Evolutionary conservation across 2,797 vertebrate species (phyloP).

Genomic region (Spinus pinus): DNA sequence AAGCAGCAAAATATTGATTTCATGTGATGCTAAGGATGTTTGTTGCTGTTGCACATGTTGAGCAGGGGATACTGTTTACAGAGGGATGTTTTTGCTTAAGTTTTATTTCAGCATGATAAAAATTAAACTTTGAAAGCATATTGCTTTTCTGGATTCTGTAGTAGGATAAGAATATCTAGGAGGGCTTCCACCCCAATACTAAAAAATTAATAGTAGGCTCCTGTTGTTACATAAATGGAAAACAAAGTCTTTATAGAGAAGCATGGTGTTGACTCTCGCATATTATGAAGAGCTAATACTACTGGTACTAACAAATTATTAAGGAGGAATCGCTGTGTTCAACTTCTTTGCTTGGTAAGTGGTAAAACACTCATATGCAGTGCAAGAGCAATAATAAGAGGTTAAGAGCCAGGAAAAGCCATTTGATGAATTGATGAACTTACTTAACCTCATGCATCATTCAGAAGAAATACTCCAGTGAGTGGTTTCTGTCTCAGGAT

Average conservation of each 20-base stretch:
- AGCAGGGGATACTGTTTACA: not conserved
- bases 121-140: not conserved
- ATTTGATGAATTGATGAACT: not conserved
- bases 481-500: not conserved
- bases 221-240: not conserved
- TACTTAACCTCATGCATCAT: not conserved
- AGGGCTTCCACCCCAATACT: not conserved
- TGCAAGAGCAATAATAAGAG: not conserved
- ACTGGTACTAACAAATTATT: not conserved
- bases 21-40: not conserved
- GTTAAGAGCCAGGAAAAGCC: not conserved
- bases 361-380: not conserved
- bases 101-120: not conserved
- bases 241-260: not conserved
- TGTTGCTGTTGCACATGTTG: not conserved
- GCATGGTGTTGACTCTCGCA: not conserved
- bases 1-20: not conserved
- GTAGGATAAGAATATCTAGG: not conserved
- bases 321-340: not conserved
- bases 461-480: not conserved
- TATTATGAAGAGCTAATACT: not conserved
- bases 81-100: not conserved
- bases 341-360: not conserved
- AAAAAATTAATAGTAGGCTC: not conserved
- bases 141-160: not conserved